Conservation (phyloP, 2,113 vertebrate species). For the Caranx melampygus region DNA sequence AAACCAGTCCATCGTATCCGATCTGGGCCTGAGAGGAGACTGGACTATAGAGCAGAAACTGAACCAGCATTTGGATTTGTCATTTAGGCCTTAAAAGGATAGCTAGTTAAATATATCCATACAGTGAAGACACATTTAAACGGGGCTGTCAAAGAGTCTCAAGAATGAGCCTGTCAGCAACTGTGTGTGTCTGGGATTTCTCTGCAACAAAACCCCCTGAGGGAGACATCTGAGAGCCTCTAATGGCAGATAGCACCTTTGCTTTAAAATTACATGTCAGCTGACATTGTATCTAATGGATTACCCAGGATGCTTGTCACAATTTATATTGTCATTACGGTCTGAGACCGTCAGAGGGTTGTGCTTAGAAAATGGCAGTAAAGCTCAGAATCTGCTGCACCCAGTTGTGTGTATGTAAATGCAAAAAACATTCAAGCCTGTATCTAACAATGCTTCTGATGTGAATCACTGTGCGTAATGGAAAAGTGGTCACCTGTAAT, state of each 20-base stretch:
- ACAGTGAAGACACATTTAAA: conserved; percentile 41
- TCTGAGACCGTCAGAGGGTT: conserved; percentile 3
- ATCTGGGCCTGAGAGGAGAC: conserved; percentile 10
- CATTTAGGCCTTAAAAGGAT: background rate
- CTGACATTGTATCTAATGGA: conserved; percentile 19
- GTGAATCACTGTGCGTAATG: background rate
- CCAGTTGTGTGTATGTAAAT: background rate
- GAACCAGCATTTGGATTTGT: conserved; percentile 17
- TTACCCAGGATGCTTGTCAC: conserved; percentile 23
- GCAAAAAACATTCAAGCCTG: background rate
- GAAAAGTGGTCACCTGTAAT: background rate
- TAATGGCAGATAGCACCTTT: conserved; percentile 38
- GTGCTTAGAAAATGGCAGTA: background rate
- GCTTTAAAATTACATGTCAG: conserved; percentile 26
- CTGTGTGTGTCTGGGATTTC: conserved; percentile 7
- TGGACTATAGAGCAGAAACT: background rate
- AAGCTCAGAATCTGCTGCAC: background rate
- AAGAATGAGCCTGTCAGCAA: conserved; percentile 22
- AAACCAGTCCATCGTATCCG: background rate
- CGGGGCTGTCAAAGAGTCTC: conserved; percentile 30
- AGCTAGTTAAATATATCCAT: conserved; percentile 21
- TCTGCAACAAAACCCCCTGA: conserved; percentile 17
- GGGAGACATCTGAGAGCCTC: conserved; percentile 20
- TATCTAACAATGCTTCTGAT: background rate
- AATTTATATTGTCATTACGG: conserved; percentile 6